Conservation (phyloP, 1,140 invertebrate genomes). For the Pygmarrhopalites habei region DNA sequence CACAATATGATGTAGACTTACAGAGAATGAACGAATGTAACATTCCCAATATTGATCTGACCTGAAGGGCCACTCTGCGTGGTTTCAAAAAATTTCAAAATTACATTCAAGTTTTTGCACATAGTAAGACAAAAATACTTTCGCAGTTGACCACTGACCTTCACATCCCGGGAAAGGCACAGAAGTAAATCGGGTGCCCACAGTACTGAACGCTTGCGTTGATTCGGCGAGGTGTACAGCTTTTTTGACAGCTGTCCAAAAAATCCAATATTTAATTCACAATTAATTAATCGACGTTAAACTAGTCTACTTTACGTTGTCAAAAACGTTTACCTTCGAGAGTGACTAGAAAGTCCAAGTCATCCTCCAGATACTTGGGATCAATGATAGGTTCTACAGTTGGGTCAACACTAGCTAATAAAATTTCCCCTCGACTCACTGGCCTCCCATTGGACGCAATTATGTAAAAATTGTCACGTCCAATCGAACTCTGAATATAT, state of each 20-base stretch:
- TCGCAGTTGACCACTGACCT: neutral
- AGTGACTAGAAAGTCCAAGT: neutral
- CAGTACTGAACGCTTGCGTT: neutral
- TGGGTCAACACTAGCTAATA: neutral
- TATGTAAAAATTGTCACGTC: neutral
- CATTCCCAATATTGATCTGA: too few relatives aligned
- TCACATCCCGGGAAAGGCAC: neutral
- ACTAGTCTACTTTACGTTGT: too few relatives aligned
- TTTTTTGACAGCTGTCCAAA: too few relatives aligned
- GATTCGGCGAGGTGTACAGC: conserved; percentile 12
- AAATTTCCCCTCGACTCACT: neutral
- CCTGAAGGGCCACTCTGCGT: too few relatives aligned
- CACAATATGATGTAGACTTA: too few relatives aligned
- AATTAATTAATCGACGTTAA: too few relatives aligned
- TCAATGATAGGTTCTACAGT: neutral
- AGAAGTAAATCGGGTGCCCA: conserved; percentile 4
- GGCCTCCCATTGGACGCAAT: neutral
- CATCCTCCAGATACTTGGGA: conserved; percentile 1
- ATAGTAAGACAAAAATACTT: neutral
- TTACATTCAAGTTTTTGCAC: neutral
- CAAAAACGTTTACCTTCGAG: neutral
- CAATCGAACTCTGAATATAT: neutral
- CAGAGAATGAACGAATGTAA: too few relatives aligned
- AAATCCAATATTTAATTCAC: too few relatives aligned
- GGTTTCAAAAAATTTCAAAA: too few relatives aligned